These are phyloP conservation scores for Indicator maculatus DNA, from an alignment of 2,113 vertebrate species.

Conservation along the genomic window DNA sequence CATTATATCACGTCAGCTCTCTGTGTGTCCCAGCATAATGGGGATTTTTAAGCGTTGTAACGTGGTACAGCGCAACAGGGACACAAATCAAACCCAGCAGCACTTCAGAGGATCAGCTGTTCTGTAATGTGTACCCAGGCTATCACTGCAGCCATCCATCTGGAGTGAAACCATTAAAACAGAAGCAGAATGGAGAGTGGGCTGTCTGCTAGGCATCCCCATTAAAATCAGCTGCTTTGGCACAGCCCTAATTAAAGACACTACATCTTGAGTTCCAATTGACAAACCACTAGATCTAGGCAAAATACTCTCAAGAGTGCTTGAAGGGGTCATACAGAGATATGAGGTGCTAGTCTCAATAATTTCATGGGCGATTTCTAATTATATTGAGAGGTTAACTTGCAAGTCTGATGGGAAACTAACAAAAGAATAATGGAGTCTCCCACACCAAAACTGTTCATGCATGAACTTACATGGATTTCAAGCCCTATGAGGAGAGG, in stretches of 20 bases:
- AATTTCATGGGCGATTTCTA: conserved; percentile 55
- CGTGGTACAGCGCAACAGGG: background rate
- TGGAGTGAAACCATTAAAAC: background rate
- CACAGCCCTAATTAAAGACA: conserved; percentile 63
- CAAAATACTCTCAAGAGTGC: conserved; percentile 35
- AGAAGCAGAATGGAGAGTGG: background rate
- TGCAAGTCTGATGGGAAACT: background rate
- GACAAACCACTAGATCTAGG: conserved; percentile 53
- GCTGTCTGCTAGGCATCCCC: conserved; percentile 26
- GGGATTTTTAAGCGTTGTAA: background rate
- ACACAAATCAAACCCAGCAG: background rate
- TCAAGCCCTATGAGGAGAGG: too few relatives aligned
- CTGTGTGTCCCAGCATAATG: background rate
- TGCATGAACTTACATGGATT: background rate
- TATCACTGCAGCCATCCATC: conserved; percentile 1
- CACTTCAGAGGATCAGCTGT: background rate
- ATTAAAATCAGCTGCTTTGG: conserved; percentile 42
- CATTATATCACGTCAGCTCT: background rate
- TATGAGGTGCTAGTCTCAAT: conserved; percentile 1
- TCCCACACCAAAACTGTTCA: background rate
- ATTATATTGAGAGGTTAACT: conserved; percentile 55
- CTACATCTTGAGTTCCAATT: conserved; percentile 40
- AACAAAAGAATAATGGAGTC: background rate
- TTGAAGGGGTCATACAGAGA: conserved; percentile 25
- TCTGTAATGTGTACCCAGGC: background rate